Percentiles rank a stretch among this genome's conserved stretches.
Evolutionary conservation across 2,113 vertebrate genomes (phyloP).

Genomic region (Ciconia stormi): DNA sequence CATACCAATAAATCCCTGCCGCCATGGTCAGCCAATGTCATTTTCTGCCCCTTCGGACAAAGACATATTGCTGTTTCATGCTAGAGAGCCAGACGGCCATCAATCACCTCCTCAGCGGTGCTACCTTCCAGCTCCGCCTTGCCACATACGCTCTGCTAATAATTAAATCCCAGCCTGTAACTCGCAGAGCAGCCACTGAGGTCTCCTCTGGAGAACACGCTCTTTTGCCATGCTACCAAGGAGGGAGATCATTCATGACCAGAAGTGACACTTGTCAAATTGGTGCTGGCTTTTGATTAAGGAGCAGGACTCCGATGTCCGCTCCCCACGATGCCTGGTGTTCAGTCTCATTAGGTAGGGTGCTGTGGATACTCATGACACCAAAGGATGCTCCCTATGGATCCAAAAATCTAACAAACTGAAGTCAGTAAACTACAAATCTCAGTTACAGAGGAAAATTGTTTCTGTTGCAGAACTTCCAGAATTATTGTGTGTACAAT

Average conservation of each 20-base stretch:
- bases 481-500: not conserved
- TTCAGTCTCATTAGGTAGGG: not conserved
- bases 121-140: not conserved
- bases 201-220: not conserved
- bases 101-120: not conserved
- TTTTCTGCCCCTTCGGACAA: not conserved
- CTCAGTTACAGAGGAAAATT: not conserved
- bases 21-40: not conserved
- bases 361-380: not conserved
- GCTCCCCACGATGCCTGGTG: fast-evolving
- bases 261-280: not conserved
- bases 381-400: not conserved
- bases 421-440: not conserved
- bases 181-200: not conserved
- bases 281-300: not conserved
- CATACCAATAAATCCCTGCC: not conserved
- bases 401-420: not conserved
- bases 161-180: not conserved
- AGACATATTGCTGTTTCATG: not conserved
- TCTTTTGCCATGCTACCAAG: not conserved
- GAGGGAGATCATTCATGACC: not conserved
- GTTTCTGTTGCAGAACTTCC: not conserved
- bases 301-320: not conserved
- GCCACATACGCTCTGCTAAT: not conserved
- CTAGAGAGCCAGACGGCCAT: not conserved